These are phyloP conservation scores for Neolamprologus hecqui DNA, from an alignment of 2,113 vertebrate species.

Conservation along the genomic window DNA sequence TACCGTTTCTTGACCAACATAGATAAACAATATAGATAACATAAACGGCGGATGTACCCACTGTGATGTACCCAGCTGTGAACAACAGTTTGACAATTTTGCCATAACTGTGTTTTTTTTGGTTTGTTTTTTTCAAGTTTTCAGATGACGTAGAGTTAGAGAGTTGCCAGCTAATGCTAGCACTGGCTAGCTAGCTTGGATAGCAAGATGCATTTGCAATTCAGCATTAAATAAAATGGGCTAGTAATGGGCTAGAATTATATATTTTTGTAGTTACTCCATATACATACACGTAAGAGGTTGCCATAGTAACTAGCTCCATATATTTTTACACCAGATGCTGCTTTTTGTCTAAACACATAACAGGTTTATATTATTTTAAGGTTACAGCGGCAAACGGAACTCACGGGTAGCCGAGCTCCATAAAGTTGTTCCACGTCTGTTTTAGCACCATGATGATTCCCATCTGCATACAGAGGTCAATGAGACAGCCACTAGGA, in stretches of 20 bases:
- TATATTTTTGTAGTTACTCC: background rate
- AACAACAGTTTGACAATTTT: background rate
- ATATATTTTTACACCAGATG: background rate
- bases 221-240: background rate
- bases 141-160: background rate
- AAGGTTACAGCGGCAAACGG: background rate
- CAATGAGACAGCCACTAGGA: conserved; percentile 96
- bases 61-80: background rate
- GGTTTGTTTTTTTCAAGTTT: background rate
- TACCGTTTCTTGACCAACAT: background rate
- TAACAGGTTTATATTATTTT: background rate
- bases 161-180: background rate
- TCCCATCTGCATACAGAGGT: conserved; percentile 97
- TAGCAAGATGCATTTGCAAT: background rate
- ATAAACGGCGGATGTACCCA: background rate
- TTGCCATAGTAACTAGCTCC: background rate
- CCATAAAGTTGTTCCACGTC: conserved; percentile 96
- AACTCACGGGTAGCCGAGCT: conserved; percentile 90
- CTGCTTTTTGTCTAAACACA: background rate
- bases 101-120: background rate
- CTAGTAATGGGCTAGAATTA: background rate
- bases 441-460: conserved; percentile 99
- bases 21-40: background rate
- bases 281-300: background rate
- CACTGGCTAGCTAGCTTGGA: background rate